A percentile compares a stretch with the other conserved stretches of the same genome.
phyloP scores from a whole-genome alignment of 2,888 invertebrate genomes.

The Psylliodes chrysocephalus region DNA sequence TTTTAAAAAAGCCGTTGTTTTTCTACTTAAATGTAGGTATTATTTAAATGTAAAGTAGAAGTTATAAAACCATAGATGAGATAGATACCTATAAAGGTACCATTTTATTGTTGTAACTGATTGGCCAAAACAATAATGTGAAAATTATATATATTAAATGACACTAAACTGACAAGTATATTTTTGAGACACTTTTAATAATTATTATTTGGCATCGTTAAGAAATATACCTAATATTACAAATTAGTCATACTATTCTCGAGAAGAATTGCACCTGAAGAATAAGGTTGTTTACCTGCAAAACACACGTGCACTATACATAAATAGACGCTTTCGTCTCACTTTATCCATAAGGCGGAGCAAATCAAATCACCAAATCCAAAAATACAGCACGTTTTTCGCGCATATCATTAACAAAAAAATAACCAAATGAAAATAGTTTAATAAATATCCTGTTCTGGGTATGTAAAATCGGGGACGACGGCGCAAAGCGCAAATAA shows the following conservation, averaged over 20 bases:
- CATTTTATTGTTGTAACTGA: too few species aligned
- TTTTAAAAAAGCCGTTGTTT: too few species aligned
- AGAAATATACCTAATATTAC: too few species aligned
- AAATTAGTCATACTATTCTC: slow-evolving; percentile 9
- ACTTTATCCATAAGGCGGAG: slow-evolving; percentile 28
- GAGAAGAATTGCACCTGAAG: slow-evolving; percentile 16
- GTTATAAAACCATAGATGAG: too few species aligned
- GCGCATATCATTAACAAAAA: slow-evolving; percentile 12
- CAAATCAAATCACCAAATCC: slow-evolving; percentile 25
- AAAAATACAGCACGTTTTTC: slow-evolving; percentile 23
- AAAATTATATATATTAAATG: too few species aligned
- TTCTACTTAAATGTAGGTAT: too few species aligned
- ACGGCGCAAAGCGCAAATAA: slow-evolving; percentile 36
- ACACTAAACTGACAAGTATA: too few species aligned
- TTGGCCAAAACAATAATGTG: too few species aligned
- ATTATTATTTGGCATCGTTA: too few species aligned
- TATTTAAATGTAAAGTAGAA: too few species aligned
- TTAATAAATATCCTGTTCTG: slow-evolving; percentile 16
- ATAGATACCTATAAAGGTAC: not conserved
- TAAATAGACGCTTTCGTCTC: slow-evolving; percentile 36
- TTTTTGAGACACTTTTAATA: too few species aligned
- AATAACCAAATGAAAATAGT: slow-evolving; percentile 18
- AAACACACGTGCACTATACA: slow-evolving; percentile 46
- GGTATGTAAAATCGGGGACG: slow-evolving; percentile 38
- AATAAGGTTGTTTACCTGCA: slow-evolving; percentile 49